Evolutionary conservation across 1,140 invertebrate species (phyloP).

Genomic region (Pogonomyrmex barbatus): DNA sequence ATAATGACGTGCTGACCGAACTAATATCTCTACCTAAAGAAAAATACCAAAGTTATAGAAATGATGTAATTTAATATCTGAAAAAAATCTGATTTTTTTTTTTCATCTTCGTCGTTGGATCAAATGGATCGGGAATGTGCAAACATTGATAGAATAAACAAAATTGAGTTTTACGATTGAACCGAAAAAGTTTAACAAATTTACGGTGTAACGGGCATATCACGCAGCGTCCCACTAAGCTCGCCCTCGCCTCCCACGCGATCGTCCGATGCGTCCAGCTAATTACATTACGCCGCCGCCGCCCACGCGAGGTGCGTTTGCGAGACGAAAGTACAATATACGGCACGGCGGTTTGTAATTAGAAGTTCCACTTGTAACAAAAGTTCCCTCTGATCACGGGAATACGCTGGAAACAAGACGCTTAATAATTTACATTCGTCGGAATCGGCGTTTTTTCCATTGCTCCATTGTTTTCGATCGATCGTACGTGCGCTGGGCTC

Average conservation of each 20-base stretch:
- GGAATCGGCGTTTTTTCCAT: slow-evolving; percentile 26
- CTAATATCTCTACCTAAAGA: not conserved
- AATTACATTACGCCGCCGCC: slow-evolving; percentile 40
- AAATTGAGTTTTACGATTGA: not conserved
- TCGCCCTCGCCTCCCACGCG: slow-evolving; percentile 5
- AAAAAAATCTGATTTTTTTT: not conserved
- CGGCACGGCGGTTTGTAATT: slow-evolving; percentile 29
- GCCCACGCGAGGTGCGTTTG: slow-evolving; percentile 26
- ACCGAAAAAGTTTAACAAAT: slow-evolving; percentile 26
- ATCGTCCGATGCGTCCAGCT: slow-evolving; percentile 36
- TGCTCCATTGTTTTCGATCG: slow-evolving; percentile 14
- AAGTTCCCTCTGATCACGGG: slow-evolving; percentile 1
- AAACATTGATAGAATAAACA: not conserved
- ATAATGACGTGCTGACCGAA: not conserved
- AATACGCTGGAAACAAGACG: not conserved
- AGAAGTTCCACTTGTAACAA: slow-evolving; percentile 5
- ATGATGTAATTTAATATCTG: not conserved
- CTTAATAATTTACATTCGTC: slow-evolving; percentile 30
- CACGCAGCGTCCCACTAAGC: slow-evolving; percentile 3
- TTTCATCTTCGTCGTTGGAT: not conserved
- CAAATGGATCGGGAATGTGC: not conserved
- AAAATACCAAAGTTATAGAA: not conserved
- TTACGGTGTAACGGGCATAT: slow-evolving; percentile 34
- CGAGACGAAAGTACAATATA: not conserved
- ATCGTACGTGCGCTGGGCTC: not conserved